Base-by-base conservation (phyloP, 2,797 vertebrate species). In the Falco columbarius region DNA sequence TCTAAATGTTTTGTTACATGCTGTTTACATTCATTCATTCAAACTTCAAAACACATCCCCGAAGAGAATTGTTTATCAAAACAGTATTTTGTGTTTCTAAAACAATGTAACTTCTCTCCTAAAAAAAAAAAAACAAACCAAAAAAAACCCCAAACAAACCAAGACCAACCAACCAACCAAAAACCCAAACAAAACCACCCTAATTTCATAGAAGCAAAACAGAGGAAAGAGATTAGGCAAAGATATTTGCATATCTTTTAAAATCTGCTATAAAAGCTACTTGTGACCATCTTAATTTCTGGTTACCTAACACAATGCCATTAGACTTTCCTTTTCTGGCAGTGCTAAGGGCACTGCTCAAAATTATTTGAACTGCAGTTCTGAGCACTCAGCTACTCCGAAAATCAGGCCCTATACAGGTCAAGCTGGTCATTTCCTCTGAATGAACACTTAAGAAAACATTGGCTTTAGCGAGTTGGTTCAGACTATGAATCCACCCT, bases 401-500 rank as follows among this genome's bases (percentile, higher is more conserved):
- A 68, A 95, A 93, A 76, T 92, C 86, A 86, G 70, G 76, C 62
- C 47, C 32, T 71, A 12, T 56, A 29, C 54, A 65, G 84, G 81
- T 91, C 89, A 86, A 86, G 68, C 17, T 81, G 90, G 72, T 77
- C 68, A 92, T 83, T 92, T 93, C 75, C 79, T 77, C 62, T 68
- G 76, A 91, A 85, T 52, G 79, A 89, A 59, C 72, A 59, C 75
- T 87, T 92, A 62, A 81, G 54, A 65, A 95, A 91, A 91, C 26
- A n/a, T 12, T 81, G 73, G 80, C 61, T 93, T 95, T 86, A 92
- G 79, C 1, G 1, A 83, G 81, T 56, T 79, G 68, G 66, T 82
- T 91, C 81, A 87, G 68, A 71, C 46, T 59, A 6, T 27, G 92
- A 95, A 96, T 55, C 91, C 46, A 63, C 52, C 51, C 59, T 24